Evolutionary conservation across 2,888 invertebrate genomes (phyloP), one percentile per base, ranked within the genome.

Genomic region (Caenorhabditis sinica): DNA sequence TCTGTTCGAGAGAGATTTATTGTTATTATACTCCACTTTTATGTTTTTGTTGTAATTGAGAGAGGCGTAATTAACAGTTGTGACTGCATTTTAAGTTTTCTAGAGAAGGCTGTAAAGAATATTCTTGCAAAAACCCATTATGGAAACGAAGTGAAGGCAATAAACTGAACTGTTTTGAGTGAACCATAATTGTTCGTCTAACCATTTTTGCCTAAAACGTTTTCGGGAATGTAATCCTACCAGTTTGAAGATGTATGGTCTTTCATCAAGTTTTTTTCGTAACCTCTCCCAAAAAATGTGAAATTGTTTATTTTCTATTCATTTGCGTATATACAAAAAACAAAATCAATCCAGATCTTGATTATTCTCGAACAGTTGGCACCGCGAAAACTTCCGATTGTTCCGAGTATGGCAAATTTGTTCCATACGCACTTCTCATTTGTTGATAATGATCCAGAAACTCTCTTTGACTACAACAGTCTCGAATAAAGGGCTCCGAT

Each of bases 361-460:
- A n/a, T 36, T 28, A 51, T n/a, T 66, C 66, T 11, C 49, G 49
- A 30, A n/a, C 23, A 4, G 9, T 13, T 20, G 68, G 68, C 8
- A 58, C 56, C 5, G 28, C 17, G 9, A 45, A 20, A 1, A 6
- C 25, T 43, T 45, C 25, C 13, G 58, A 28, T 8, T 43, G 23
- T 45, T 60, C 60, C 28, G 72, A 45, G 30, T n/a, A 43, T 3
- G 72, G 72, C 0, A 60, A 20, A 30, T 60, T 36, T 5, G n/a
- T 23, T 6, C 72, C 45, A 45, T 45, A 17, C 0, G 2, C 0
- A 8, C 2, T 11, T 45, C 72, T 23, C 1, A 72, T 6, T 2
- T 45, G 40, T 30, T 28, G 45, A 20, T 72, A 72, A 25, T 60
- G 60, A 0, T 58, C 58, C 15, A 17, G 0, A 6, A 72, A 58